These are phyloP conservation scores for Potorous gilbertii DNA, from an alignment of 2,797 vertebrate species.

Conservation along the genomic window DNA sequence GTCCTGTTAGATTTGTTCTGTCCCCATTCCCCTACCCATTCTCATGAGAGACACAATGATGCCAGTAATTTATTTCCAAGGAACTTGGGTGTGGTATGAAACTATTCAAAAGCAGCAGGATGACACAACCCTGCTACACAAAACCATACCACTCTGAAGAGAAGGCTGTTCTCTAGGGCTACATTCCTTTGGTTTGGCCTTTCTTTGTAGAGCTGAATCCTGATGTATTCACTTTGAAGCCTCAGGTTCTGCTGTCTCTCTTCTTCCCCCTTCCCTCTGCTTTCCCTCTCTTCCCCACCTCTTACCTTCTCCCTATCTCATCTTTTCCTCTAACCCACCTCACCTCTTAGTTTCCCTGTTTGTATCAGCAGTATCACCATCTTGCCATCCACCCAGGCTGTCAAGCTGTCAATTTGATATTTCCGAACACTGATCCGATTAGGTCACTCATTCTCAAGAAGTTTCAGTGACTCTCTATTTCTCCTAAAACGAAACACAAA, in stretches of 20 bases:
- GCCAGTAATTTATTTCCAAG: constrained; percentile 38
- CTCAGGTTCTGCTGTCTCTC: not conserved
- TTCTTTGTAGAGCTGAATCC: not conserved
- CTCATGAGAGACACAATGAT: not conserved
- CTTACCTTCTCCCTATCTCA: not conserved
- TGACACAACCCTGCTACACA: not conserved
- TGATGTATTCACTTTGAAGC: not conserved
- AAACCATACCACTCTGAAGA: constrained; percentile 11
- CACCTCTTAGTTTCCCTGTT: not conserved
- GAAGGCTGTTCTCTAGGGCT: not conserved
- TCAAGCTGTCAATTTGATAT: not conserved
- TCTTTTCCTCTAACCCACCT: too few species aligned
- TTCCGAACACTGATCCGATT: not conserved
- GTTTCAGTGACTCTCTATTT: not conserved
- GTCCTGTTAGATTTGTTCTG: not conserved
- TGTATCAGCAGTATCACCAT: not conserved
- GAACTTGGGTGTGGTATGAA: constrained; percentile 28
- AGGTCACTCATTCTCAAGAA: not conserved
- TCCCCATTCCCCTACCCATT: constrained; percentile 5
- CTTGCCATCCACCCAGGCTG: not conserved
- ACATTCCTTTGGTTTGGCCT: not conserved
- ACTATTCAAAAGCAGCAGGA: constrained; percentile 25
- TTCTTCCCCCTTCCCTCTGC: not conserved
- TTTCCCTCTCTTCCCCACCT: not conserved
- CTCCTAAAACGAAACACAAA: not conserved